Conservation (phyloP, 2,888 invertebrate genomes). For the Synanthedon formicaeformis region DNA sequence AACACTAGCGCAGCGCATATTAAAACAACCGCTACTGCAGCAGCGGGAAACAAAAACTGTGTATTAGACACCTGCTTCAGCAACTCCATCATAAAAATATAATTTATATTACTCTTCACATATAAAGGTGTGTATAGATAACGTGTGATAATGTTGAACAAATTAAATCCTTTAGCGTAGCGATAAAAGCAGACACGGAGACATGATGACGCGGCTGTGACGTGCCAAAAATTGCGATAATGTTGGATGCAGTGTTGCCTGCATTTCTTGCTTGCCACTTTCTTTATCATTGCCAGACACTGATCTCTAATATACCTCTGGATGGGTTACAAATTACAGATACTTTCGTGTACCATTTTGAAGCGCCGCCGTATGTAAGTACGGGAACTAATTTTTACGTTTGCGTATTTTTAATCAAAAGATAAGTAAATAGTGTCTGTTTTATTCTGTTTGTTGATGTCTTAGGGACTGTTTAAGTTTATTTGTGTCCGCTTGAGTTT, state of each 20-base stretch:
- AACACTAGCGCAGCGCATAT: slow-evolving; percentile 80
- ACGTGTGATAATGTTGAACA: slow-evolving; percentile 61
- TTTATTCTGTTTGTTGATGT: no score
- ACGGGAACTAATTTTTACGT: no score
- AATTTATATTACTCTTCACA: slow-evolving; percentile 43
- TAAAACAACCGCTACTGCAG: slow-evolving; percentile 75
- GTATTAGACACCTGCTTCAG: slow-evolving; percentile 69
- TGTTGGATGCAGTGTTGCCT: background rate
- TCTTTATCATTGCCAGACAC: no score
- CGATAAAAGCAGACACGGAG: slow-evolving; percentile 70
- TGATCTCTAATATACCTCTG: no score
- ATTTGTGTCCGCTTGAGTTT: no score
- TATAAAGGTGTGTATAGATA: slow-evolving; percentile 51
- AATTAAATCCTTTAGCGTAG: slow-evolving; percentile 47
- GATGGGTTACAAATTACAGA: no score
- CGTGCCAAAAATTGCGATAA: slow-evolving; percentile 64
- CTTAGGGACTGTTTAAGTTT: no score
- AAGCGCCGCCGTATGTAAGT: no score
- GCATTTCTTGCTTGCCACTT: no score
- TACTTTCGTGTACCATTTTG: no score
- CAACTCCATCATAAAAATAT: slow-evolving; percentile 68
- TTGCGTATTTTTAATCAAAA: no score
- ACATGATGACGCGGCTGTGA: slow-evolving; percentile 79
- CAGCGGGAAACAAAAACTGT: slow-evolving; percentile 68
- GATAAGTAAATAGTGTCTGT: no score